phyloP scores from a whole-genome alignment of 2,797 vertebrate genomes.

The Microhierax caerulescens region DNA sequence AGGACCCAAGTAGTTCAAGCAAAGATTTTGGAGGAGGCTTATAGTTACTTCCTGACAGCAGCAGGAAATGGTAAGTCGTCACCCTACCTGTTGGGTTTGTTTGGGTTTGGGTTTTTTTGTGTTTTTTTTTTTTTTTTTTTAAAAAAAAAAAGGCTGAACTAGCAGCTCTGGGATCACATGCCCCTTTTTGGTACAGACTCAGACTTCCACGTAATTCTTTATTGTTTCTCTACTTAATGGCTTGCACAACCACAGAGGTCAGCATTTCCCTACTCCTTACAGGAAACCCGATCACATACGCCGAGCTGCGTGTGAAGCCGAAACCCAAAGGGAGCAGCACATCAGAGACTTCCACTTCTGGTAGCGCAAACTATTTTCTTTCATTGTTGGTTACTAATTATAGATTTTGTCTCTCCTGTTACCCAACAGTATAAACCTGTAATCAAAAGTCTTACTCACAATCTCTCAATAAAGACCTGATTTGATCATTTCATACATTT shows the following conservation, averaged over 20 bases:
- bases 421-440: not conserved
- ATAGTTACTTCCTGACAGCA: not conserved
- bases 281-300: not conserved
- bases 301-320: constrained; percentile 13
- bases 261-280: constrained; percentile 9
- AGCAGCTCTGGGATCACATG: not conserved
- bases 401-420: not conserved
- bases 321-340: not conserved
- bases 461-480: not conserved
- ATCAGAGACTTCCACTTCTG: constrained; percentile 33
- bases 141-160: not conserved
- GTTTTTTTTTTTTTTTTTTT: too few relatives aligned
- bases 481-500: not conserved
- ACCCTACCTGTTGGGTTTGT: not conserved
- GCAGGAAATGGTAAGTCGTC: constrained; percentile 32
- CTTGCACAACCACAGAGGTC: not conserved
- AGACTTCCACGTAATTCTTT: not conserved
- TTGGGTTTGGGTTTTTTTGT: too few relatives aligned
- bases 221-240: not conserved
- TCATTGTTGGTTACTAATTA: not conserved
- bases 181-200: not conserved
- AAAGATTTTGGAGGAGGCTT: not conserved
- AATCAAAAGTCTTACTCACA: not conserved
- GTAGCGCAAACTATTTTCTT: not conserved
- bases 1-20: not conserved